These are phyloP conservation scores for Drosophila nigrodunni DNA, from an alignment of 1,140 invertebrate species.

Conservation along the genomic window DNA sequence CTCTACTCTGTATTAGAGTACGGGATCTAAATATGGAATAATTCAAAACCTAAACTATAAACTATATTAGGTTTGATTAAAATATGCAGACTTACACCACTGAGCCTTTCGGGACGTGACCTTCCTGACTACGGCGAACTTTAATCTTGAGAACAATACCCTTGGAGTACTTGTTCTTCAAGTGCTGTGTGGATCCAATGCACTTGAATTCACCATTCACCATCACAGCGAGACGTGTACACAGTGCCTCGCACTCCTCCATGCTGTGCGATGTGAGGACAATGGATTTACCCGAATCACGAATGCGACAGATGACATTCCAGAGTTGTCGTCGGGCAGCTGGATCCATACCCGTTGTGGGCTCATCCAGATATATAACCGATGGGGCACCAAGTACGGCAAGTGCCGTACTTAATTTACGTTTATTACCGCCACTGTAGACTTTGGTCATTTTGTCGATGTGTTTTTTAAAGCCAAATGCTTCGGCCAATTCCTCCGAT, in stretches of 20 bases:
- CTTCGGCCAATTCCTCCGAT: constrained; percentile 81
- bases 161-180: constrained; percentile 89
- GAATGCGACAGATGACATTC: constrained; percentile 88
- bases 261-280: constrained; percentile 93
- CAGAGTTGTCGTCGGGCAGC: constrained; percentile 92
- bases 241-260: constrained; percentile 95
- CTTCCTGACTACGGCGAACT: constrained; percentile 49
- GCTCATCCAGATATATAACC: constrained; percentile 95
- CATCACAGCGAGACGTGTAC: constrained; percentile 94
- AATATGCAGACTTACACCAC: neutral
- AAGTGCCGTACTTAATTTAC: constrained; percentile 97
- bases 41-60: neutral
- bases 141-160: constrained; percentile 87
- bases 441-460: constrained; percentile 86
- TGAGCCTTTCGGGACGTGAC: neutral
- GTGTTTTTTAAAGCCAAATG: constrained; percentile 85
- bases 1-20: too few species aligned
- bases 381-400: constrained; percentile 95
- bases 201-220: constrained; percentile 92
- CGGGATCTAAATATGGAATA: neutral
- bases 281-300: constrained; percentile 89
- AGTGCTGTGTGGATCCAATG: constrained; percentile 89
- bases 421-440: constrained; percentile 97
- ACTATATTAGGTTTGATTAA: too few species aligned
- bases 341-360: constrained; percentile 93